A percentile compares a stretch with the other conserved stretches of the same genome.
Evolutionary conservation across 2,113 vertebrate species (phyloP).

Genomic region (Uria aalge): DNA sequence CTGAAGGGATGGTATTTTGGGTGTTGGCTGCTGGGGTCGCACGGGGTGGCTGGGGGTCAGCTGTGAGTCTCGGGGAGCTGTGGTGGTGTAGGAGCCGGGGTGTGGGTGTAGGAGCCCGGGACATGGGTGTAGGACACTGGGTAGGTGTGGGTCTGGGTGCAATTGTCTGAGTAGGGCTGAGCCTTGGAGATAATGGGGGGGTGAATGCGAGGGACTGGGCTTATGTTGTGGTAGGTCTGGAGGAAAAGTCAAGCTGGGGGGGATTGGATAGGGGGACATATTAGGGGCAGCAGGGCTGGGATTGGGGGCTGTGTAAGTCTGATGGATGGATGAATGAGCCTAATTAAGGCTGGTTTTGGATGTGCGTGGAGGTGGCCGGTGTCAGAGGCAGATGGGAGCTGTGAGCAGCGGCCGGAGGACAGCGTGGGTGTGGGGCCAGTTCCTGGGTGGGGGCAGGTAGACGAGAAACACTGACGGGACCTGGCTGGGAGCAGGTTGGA

Average conservation of each 20-base stretch:
- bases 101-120: too few species aligned
- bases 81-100: background rate
- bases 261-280: too few species aligned
- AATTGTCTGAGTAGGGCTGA: background rate
- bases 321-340: background rate
- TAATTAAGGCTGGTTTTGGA: background rate
- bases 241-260: background rate
- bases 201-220: rapidly evolving
- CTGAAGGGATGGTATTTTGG: background rate
- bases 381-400: too few species aligned
- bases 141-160: background rate
- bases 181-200: too few species aligned
- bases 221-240: background rate
- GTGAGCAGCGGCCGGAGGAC: background rate
- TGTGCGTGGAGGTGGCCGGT: background rate
- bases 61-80: rapidly evolving
- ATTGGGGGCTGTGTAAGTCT: background rate
- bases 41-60: rapidly evolving
- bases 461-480: background rate
- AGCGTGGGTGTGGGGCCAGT: background rate
- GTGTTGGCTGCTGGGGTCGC: background rate
- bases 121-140: too few species aligned
- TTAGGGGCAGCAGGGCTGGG: background rate
- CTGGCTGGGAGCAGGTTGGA: background rate
- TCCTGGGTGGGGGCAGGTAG: background rate